Base-by-base conservation (phyloP, 2,113 vertebrate genomes). In the Heloderma charlesbogerti region DNA sequence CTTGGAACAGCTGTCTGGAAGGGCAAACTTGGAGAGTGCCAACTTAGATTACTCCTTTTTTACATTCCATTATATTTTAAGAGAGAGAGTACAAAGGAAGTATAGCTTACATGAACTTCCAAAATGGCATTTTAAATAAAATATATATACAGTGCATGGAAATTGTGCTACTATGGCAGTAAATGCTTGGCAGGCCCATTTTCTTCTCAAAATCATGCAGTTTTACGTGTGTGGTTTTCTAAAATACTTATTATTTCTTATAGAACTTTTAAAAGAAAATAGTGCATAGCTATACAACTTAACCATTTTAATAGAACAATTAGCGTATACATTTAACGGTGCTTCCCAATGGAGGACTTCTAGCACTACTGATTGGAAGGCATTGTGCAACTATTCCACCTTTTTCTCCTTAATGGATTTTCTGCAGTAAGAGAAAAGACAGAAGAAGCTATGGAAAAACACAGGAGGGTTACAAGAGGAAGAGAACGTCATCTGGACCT, bases 41-140 rank as follows among this genome's bases (percentile, higher is more conserved):
- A 84, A 71, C 29, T 93, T 92, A 82, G 83, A 93, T 91, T 89
- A 48, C 88, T 81, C 77, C 72, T 54, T 81, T 29, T 54, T 77
- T 31, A 60, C 69, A 4, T 0, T 0, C 12, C 88, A 0, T 45
- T 77, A 84, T 84, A 37, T 80, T 86, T 22, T 27, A 89, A 86
- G 71, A 13, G 63, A 37, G 91, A n/a, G 86, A 89, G 1, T 37
- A 48, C 20, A 79, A 13, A 57, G 82, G 57, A 27, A 80, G 1
- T n/a, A 66, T 67, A 20, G 0, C 10, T 84, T 57, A 6, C 3
- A 0, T 2, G 27, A 84, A 45, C 0, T 0, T 29, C 85, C 81
- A 57, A 22, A 45, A 20, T 57, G 51, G 1, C 2, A 85, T 45
- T 10, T 83, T 82, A 87, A 37, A 34, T 43, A 78, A n/a, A 0